These are phyloP conservation scores for Zele albiditarsus DNA, from an alignment of 2,888 invertebrate species.

Conservation along the genomic window DNA sequence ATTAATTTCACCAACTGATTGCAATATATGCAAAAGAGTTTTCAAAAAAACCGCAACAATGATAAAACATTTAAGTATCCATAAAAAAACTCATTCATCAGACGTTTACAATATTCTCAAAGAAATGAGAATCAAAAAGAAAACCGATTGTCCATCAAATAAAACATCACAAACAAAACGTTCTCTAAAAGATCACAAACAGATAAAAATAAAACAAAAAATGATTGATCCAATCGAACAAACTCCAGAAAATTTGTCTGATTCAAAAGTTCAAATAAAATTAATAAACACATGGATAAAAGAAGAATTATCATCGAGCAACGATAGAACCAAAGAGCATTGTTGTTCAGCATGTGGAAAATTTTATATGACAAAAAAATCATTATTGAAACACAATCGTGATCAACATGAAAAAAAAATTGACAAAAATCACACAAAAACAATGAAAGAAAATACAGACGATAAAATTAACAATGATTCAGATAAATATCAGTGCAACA, in stretches of 20 bases:
- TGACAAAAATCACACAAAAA: conserved; percentile 46
- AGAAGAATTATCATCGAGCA: conserved; percentile 61
- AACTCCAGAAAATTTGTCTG: conserved; percentile 55
- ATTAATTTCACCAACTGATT: conserved; percentile 55
- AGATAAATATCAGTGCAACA: conserved; percentile 10
- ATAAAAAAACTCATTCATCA: conserved; percentile 62
- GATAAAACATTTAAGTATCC: conserved; percentile 64
- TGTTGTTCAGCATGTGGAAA: conserved; percentile 62
- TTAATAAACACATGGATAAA: conserved; percentile 65
- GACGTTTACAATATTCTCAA: conserved; percentile 64
- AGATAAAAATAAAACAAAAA: neutral
- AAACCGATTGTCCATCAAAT: conserved; percentile 49
- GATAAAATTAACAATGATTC: neutral
- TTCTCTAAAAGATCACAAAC: too few species aligned
- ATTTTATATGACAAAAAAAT: conserved; percentile 63
- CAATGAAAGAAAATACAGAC: conserved; percentile 40
- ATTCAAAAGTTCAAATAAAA: conserved; percentile 61
- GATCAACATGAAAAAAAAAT: conserved; percentile 53
- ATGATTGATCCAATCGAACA: conserved; percentile 40
- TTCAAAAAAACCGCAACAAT: conserved; percentile 64
- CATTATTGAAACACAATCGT: conserved; percentile 59
- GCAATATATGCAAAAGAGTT: conserved; percentile 63
- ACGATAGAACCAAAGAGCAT: conserved; percentile 62
- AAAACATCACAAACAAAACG: neutral
- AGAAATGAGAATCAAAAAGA: conserved; percentile 61